Percentiles rank a stretch among this genome's conserved stretches.
phyloP scores from a whole-genome alignment of 2,113 vertebrate species.

The Electrona antarctica region DNA sequence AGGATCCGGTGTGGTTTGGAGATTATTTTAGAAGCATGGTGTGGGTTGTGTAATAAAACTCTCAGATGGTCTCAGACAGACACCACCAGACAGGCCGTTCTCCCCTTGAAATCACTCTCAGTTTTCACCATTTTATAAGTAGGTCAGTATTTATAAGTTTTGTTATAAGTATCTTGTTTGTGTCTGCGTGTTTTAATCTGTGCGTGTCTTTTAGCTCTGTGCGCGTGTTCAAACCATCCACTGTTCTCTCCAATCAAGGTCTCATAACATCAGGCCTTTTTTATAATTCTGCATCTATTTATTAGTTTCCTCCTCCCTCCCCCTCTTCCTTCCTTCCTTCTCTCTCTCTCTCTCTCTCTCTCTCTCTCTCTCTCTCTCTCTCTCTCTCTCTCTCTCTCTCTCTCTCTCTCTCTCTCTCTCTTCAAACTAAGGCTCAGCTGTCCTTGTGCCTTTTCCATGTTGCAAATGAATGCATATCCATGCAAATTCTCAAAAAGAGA shows the following conservation, averaged over 20 bases:
- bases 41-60: conserved; percentile 41
- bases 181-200: conserved; percentile 17
- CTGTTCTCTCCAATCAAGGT: conserved; percentile 56
- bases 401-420: neutral
- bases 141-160: neutral
- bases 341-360: no score
- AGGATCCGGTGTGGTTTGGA: conserved; percentile 39
- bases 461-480: conserved; percentile 82
- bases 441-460: conserved; percentile 76
- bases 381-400: no score
- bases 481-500: conserved; percentile 78
- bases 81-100: neutral
- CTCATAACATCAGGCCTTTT: conserved; percentile 68
- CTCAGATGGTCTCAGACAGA: conserved; percentile 33
- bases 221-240: conserved; percentile 37
- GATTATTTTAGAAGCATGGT: conserved; percentile 42
- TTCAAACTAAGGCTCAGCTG: conserved; percentile 73
- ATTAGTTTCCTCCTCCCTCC: conserved; percentile 59
- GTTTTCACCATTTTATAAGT: conserved; percentile 7
- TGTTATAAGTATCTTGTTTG: conserved; percentile 22
- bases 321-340: conserved; percentile 19
- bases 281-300: conserved; percentile 61
- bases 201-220: neutral
- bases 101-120: neutral
- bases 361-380: no score